Percentiles rank a stretch among this genome's conserved stretches.
phyloP scores from a whole-genome alignment of 2,888 invertebrate species.

The Globia sparganii region DNA sequence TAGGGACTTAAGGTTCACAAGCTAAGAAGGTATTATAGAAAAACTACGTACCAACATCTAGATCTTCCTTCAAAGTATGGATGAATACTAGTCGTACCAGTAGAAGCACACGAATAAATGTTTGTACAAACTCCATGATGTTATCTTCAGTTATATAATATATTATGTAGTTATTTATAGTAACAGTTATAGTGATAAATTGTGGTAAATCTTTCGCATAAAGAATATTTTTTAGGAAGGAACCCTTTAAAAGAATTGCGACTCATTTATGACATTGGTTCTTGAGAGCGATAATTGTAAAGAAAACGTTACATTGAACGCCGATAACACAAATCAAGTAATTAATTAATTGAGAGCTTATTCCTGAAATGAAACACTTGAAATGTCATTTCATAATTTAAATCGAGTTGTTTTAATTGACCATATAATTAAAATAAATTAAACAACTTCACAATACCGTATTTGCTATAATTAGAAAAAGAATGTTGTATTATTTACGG shows the following conservation, averaged over 20 bases:
- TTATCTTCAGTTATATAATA: neutral
- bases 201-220: neutral
- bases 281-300: too few relatives aligned
- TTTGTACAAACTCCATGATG: neutral
- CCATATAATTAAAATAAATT: slow-evolving; percentile 19
- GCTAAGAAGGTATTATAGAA: too few relatives aligned
- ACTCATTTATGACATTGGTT: neutral
- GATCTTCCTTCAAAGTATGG: neutral
- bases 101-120: neutral
- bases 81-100: neutral
- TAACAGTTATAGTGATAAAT: neutral
- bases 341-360: neutral
- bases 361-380: neutral
- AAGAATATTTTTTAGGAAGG: neutral
- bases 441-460: neutral
- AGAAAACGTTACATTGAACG: neutral
- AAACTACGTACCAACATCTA: slow-evolving; percentile 26
- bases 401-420: slow-evolving; percentile 16
- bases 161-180: neutral
- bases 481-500: neutral
- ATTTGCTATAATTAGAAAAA: slow-evolving; percentile 5
- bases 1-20: neutral
- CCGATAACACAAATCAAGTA: neutral
- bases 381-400: slow-evolving; percentile 18
- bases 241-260: neutral